Percentiles rank a stretch among this genome's conserved stretches.
Evolutionary conservation across 2,797 vertebrate species (phyloP).

Genomic region (Sebastes diploproa): DNA sequence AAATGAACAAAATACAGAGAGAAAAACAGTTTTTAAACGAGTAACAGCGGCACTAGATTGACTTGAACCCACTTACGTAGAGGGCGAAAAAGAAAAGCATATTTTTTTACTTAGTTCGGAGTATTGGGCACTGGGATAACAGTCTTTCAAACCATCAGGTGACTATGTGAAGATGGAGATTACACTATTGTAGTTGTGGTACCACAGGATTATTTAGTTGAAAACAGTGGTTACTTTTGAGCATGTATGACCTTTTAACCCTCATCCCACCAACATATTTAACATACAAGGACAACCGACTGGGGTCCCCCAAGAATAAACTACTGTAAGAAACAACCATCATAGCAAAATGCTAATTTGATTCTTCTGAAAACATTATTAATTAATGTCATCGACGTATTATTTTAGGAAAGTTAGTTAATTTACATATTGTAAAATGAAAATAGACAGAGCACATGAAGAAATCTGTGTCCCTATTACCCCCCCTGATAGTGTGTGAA

Average conservation of each 20-base stretch:
- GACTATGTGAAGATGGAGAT: background rate
- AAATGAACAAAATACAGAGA: background rate
- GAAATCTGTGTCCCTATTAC: too few relatives aligned
- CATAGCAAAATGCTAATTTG: accelerated
- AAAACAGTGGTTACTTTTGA: background rate
- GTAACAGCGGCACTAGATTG: background rate
- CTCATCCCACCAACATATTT: too few relatives aligned
- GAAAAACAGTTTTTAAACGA: background rate
- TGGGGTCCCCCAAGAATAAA: too few relatives aligned
- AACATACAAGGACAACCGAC: accelerated
- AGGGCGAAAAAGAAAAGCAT: background rate
- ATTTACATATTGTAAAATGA: background rate
- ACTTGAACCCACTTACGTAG: background rate
- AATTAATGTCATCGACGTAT: background rate
- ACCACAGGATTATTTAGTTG: background rate
- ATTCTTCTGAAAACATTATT: background rate
- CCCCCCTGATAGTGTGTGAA: too few relatives aligned
- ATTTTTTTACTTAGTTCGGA: background rate
- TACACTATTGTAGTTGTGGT: background rate
- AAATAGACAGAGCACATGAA: too few relatives aligned
- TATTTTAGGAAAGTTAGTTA: background rate
- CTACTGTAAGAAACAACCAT: too few relatives aligned
- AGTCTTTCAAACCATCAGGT: background rate
- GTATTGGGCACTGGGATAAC: background rate
- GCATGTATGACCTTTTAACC: background rate